Percentiles rank a stretch among this genome's conserved stretches.
Evolutionary conservation across 2,113 vertebrate genomes (phyloP).

Genomic region (Trinectes maculatus): DNA sequence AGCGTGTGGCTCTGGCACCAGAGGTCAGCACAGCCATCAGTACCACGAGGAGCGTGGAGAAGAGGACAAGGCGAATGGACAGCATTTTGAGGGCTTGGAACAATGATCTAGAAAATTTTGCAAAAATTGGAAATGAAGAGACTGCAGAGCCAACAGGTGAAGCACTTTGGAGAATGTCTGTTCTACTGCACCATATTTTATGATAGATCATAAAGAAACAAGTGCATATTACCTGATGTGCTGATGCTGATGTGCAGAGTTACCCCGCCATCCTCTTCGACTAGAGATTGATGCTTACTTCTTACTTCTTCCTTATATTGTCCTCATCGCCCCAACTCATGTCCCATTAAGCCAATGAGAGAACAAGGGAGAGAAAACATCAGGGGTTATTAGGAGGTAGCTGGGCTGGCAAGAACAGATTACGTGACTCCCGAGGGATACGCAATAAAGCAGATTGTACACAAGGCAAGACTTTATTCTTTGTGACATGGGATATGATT

Average conservation of each 20-base stretch:
- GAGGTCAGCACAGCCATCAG: constrained; percentile 31
- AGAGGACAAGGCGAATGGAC: constrained; percentile 48
- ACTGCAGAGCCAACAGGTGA: neutral
- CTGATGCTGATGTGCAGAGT: constrained; percentile 27
- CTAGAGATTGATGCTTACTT: constrained; percentile 11
- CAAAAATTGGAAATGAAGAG: constrained; percentile 2
- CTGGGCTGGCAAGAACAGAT: constrained; percentile 67
- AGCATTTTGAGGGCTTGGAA: constrained; percentile 46
- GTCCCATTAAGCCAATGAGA: constrained; percentile 41
- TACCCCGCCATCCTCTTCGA: constrained; percentile 57
- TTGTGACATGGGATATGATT: constrained; percentile 70
- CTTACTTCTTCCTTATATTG: constrained; percentile 68
- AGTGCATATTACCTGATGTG: constrained; percentile 56
- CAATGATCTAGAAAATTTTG: constrained; percentile 29
- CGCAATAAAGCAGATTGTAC: constrained; percentile 57
- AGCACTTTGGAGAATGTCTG: neutral
- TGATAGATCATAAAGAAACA: neutral
- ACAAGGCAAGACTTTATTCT: constrained; percentile 71
- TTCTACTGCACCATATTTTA: neutral
- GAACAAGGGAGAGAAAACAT: constrained; percentile 55
- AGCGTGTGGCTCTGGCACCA: constrained; percentile 82
- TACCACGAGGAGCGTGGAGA: constrained; percentile 60
- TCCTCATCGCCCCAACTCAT: constrained; percentile 10
- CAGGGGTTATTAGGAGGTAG: constrained; percentile 57
- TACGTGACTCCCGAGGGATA: constrained; percentile 71